Conservation (phyloP, 2,888 invertebrate genomes). For the Entomobrya proxima region DNA sequence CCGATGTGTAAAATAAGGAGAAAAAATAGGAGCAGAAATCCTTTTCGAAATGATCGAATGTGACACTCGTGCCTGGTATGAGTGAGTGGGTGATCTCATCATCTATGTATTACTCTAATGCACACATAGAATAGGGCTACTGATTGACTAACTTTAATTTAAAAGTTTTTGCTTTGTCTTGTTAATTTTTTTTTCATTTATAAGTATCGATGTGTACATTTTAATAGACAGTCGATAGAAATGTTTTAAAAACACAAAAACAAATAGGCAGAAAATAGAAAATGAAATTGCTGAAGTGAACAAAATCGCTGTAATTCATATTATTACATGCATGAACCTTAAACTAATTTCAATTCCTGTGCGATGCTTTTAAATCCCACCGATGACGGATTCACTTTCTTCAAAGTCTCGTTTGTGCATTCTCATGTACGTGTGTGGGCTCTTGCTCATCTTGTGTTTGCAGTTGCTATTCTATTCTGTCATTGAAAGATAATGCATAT, state of each 20-base stretch:
- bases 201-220: too few relatives aligned
- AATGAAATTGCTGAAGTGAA: too few relatives aligned
- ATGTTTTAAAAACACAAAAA: too few relatives aligned
- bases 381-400: neutral
- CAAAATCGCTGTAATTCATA: too few relatives aligned
- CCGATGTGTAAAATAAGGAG: constrained; percentile 43
- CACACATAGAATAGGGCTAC: neutral
- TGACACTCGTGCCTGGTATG: constrained; percentile 51
- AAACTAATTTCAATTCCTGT: neutral
- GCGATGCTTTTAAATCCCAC: constrained; percentile 43
- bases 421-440: constrained; percentile 31
- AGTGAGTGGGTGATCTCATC: constrained; percentile 61
- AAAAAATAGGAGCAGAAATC: constrained; percentile 39
- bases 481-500: constrained; percentile 5
- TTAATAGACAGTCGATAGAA: too few relatives aligned
- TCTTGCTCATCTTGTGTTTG: neutral
- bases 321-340: too few relatives aligned
- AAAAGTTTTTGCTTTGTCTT: too few relatives aligned
- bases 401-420: constrained; percentile 38
- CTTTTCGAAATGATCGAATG: constrained; percentile 54
- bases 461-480: neutral
- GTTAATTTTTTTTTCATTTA: too few relatives aligned
- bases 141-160: too few relatives aligned
- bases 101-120: constrained; percentile 50
- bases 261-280: too few relatives aligned